Conservation (phyloP, 2,113 vertebrate species). For the Chaetops frenatus region DNA sequence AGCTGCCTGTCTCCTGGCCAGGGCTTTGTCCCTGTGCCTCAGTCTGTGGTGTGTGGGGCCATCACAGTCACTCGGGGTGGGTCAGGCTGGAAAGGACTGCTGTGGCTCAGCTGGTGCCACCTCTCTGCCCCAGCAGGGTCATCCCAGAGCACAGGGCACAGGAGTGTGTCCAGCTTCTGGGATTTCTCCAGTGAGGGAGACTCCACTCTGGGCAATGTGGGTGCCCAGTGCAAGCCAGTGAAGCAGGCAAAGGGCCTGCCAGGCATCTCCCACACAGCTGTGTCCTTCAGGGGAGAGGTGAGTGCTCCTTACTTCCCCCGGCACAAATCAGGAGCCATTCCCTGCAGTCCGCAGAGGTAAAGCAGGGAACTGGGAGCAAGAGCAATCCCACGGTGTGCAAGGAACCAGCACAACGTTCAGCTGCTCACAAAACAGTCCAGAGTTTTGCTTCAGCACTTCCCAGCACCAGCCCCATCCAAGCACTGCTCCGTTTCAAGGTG, state of each 20-base stretch:
- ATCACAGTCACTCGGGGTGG: not conserved
- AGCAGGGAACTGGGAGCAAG: not conserved
- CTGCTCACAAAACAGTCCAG: not conserved
- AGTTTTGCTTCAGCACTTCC: not conserved
- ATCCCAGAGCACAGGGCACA: not conserved
- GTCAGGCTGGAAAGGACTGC: not conserved
- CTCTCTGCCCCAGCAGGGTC: not conserved
- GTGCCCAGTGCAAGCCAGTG: not conserved
- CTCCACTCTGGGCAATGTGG: not conserved
- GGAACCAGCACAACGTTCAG: not conserved
- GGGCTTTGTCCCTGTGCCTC: not conserved
- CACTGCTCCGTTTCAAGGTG: accelerated
- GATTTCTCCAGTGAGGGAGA: not conserved
- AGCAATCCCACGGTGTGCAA: not conserved
- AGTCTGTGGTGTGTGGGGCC: accelerated
- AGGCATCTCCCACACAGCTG: not conserved
- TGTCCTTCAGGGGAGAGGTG: not conserved
- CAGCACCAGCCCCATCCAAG: not conserved
- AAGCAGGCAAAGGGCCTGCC: not conserved
- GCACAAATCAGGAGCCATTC: not conserved
- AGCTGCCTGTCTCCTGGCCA: not conserved
- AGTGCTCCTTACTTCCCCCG: not conserved
- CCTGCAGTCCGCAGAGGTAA: not conserved
- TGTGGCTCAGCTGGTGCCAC: not conserved
- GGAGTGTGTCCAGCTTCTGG: not conserved